Conservation (phyloP, 1,140 invertebrate genomes). For the Saccostrea glomerata region DNA sequence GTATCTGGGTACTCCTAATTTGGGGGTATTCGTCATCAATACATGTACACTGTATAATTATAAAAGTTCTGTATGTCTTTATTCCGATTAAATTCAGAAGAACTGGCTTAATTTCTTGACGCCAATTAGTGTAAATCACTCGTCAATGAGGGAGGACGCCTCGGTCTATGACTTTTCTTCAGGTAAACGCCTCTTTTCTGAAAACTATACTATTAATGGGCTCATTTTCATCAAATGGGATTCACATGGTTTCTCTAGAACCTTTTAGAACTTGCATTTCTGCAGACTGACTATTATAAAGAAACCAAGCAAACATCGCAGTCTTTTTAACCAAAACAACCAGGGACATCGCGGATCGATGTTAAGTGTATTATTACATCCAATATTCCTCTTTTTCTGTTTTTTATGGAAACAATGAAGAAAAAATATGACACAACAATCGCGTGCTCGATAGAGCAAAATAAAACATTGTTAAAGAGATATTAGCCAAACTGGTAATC, state of each 20-base stretch:
- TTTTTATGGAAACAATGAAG: conserved; percentile 2
- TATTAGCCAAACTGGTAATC: neutral
- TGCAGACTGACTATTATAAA: neutral
- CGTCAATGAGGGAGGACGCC: neutral
- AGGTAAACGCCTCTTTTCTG: neutral
- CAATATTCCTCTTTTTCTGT: neutral
- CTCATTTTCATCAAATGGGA: no score
- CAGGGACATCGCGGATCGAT: neutral
- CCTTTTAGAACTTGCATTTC: neutral
- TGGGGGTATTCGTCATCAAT: no score
- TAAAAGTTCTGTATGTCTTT: neutral
- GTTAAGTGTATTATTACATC: conserved; percentile 12
- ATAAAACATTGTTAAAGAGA: conserved; percentile 26
- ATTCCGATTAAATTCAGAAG: neutral
- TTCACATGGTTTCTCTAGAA: no score
- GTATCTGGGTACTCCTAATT: neutral
- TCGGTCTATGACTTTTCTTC: neutral
- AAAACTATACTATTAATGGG: neutral
- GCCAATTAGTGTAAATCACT: neutral
- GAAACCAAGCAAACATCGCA: neutral
- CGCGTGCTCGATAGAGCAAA: conserved; percentile 15
- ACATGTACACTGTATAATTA: no score
- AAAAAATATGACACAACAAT: conserved; percentile 22
- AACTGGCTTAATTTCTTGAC: neutral
- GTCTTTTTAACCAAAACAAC: neutral